Percentiles rank a stretch among this genome's conserved stretches.
Conservation (phyloP, 1,140 invertebrate species). For the Hycleus phaleratus region DNA sequence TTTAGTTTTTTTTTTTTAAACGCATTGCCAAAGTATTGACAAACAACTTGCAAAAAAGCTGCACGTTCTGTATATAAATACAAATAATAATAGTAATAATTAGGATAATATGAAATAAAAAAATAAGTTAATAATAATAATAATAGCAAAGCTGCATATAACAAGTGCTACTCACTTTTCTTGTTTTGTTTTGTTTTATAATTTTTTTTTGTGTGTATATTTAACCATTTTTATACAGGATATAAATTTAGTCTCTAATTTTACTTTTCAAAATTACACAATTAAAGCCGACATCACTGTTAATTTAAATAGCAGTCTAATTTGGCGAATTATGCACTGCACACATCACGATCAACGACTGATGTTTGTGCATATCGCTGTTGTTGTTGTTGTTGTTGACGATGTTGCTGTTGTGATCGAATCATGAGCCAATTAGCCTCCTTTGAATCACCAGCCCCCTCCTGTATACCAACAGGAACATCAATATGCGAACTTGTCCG, state of each 20-base stretch:
- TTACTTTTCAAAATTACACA: conserved; percentile 18
- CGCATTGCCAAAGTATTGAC: conserved; percentile 14
- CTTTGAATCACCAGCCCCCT: conserved; percentile 25
- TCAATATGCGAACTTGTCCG: conserved; percentile 23
- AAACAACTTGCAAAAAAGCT: conserved; percentile 25
- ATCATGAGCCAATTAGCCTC: conserved; percentile 24
- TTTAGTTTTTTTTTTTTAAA: background rate
- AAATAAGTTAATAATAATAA: conserved; percentile 21
- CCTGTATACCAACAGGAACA: conserved; percentile 27
- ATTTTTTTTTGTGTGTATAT: conserved; percentile 3
- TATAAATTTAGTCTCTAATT: conserved; percentile 23
- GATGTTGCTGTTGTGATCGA: conserved; percentile 22
- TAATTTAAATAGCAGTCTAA: conserved; percentile 21
- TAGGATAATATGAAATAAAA: no score
- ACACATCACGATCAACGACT: conserved; percentile 12
- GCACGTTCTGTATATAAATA: conserved; percentile 17
- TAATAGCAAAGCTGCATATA: conserved; percentile 37
- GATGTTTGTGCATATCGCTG: conserved; percentile 1
- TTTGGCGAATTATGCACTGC: conserved; percentile 20
- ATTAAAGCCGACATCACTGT: conserved; percentile 25
- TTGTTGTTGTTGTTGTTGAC: conserved; percentile 1
- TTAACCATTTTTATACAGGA: conserved; percentile 25
- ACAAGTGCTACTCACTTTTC: conserved; percentile 34
- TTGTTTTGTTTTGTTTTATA: no score
- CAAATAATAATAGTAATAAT: conserved; percentile 6